Base-by-base conservation (phyloP, 2,888 invertebrate species). In the Drosophila neutralis region DNA sequence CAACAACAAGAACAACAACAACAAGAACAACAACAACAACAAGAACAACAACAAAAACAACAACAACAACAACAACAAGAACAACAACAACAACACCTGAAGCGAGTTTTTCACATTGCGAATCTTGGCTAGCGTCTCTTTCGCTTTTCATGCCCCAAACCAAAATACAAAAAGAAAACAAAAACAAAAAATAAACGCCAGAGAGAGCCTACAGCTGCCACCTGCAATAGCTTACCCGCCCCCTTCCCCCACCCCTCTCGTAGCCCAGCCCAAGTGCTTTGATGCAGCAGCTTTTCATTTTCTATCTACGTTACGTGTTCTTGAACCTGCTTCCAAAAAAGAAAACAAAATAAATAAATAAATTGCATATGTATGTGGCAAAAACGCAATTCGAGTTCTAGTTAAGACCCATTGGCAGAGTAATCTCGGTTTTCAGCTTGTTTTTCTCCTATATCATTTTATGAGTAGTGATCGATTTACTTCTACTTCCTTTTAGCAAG, bases 91-190 rank as follows among this genome's bases (percentile, higher is more conserved):
- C 10, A 52, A 21, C 61, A 60, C 49, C 59, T 52, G 62, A 66
- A 58, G 68, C 71, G 64, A 71, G 80, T 79, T 79, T 78, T 78
- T 68, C 70, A 52, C 48, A 58, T 57, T 78, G 78, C 73, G 60
- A 73, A 78, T 75, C 63, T 78, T 78, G 59, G 64, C 68, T n/a
- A 59, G 73, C 65, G 68, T 40, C 74, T 79, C 87, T 77, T 84
- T 62, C 72, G 76, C 86, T 87, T 87, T 85, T 82, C 76, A 76
- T 69, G 80, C 76, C 51, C 66, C 83, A 62, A 79, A 67, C 71
- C 78, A 65, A 77, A 66, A 69, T 63, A 24, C 4, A 29, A 53
- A 24, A n/a, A 31, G 31, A 21, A 4, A 54, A 21, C 1, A 18
- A 54, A 60, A 80, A 68, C 8, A 66, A 54, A 36, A 54, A 53